Conservation (phyloP, 2,113 vertebrate species). For the Tautogolabrus adspersus region DNA sequence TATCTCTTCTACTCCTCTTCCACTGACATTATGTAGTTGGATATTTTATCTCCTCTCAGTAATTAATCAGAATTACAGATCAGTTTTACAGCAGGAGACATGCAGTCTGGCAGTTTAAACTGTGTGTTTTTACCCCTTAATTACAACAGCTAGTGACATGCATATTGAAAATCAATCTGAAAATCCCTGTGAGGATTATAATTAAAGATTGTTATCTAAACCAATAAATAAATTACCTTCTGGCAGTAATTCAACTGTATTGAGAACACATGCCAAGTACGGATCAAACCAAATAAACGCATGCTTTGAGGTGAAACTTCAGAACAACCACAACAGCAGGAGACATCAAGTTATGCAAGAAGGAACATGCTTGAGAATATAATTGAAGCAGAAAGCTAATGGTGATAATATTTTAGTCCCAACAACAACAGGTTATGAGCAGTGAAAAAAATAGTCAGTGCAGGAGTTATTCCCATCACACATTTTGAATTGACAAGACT, state of each 20-base stretch:
- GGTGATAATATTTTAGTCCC: neutral
- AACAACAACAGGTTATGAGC: too few species aligned
- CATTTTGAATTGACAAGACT: neutral
- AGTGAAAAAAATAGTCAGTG: neutral
- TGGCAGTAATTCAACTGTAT: neutral
- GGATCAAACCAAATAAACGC: neutral
- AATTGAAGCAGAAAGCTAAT: slow-evolving; percentile 19
- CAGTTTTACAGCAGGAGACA: slow-evolving; percentile 51
- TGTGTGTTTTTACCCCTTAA: slow-evolving; percentile 26
- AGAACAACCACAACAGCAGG: slow-evolving; percentile 22
- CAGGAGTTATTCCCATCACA: neutral
- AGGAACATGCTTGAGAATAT: slow-evolving; percentile 42
- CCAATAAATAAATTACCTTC: slow-evolving; percentile 6
- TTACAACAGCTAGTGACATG: slow-evolving; percentile 35
- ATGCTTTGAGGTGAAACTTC: slow-evolving; percentile 5
- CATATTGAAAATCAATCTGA: neutral
- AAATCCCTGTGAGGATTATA: neutral
- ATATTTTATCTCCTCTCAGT: neutral
- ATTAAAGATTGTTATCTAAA: slow-evolving; percentile 5
- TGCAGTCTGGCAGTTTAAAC: slow-evolving; percentile 32
- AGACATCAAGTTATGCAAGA: slow-evolving; percentile 23
- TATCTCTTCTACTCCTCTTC: neutral
- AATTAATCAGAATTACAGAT: slow-evolving; percentile 40
- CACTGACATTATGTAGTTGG: neutral
- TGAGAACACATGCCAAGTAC: slow-evolving; percentile 23